A percentile compares a stretch with the other conserved stretches of the same genome.
Conservation (phyloP, 2,113 vertebrate genomes). For the Burhinus bistriatus region DNA sequence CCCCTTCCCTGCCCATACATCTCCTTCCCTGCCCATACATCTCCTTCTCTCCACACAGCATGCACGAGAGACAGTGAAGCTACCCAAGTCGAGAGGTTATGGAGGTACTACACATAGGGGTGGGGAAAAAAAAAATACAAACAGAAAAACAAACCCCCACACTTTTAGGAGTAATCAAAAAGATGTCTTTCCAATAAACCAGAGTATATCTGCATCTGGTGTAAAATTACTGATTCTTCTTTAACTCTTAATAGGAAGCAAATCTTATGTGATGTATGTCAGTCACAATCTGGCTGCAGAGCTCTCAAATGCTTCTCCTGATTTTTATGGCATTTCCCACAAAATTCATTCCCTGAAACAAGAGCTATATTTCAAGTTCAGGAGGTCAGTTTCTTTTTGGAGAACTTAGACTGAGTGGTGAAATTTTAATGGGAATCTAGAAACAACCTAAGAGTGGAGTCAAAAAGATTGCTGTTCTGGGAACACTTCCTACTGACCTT, state of each 20-base stretch:
- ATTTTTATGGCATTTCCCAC: background rate
- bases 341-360: background rate
- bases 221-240: background rate
- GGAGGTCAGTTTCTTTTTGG: background rate
- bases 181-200: background rate
- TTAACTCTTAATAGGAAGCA: background rate
- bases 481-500: background rate
- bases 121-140: too few species aligned
- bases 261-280: background rate
- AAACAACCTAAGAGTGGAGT: background rate
- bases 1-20: too few species aligned
- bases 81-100: background rate
- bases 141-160: fast-evolving
- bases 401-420: background rate
- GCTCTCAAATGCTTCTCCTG: background rate
- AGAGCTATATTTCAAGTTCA: background rate
- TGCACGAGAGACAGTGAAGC: fast-evolving
- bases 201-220: fast-evolving
- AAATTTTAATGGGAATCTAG: background rate
- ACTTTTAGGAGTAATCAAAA: background rate
- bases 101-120: background rate
- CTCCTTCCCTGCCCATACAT: background rate
- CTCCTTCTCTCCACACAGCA: background rate
- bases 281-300: background rate
- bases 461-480: background rate